phyloP scores from a whole-genome alignment of 2,797 vertebrate genomes.

The Myotis planiceps region DNA sequence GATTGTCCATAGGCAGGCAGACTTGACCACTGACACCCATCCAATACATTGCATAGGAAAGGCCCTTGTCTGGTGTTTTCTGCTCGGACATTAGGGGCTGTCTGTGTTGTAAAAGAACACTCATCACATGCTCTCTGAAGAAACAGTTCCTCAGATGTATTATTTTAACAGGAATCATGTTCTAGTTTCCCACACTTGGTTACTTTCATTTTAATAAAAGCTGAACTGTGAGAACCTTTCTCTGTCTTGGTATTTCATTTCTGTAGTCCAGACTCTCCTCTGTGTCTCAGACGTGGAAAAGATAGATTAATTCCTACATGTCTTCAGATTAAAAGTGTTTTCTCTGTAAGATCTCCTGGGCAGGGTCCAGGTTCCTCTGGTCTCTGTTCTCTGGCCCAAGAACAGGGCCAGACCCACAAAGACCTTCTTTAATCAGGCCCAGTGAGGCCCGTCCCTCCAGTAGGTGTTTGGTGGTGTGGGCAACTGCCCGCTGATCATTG shows the following conservation, averaged over 20 bases:
- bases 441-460: not conserved
- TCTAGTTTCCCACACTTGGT: constrained; percentile 69
- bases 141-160: constrained; percentile 56
- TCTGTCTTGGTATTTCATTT: constrained; percentile 22
- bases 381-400: not conserved
- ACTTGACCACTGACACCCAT: not conserved
- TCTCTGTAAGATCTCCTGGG: not conserved
- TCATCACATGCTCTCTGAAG: constrained; percentile 42
- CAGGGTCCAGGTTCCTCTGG: not conserved
- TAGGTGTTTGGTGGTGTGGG: not conserved
- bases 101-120: constrained; percentile 59
- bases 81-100: constrained; percentile 68
- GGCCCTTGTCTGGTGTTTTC: constrained; percentile 34
- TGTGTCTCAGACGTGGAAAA: not conserved
- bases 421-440: not conserved
- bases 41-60: not conserved
- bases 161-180: constrained; percentile 70
- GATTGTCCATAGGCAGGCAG: not conserved
- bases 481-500: fast-evolving
- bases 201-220: constrained; percentile 86
- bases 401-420: not conserved
- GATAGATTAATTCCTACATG: not conserved
- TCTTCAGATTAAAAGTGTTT: not conserved
- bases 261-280: not conserved
- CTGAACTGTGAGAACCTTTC: constrained; percentile 66